Evolutionary conservation across 2,113 vertebrate genomes (phyloP).

Genomic region (Uria aalge): DNA sequence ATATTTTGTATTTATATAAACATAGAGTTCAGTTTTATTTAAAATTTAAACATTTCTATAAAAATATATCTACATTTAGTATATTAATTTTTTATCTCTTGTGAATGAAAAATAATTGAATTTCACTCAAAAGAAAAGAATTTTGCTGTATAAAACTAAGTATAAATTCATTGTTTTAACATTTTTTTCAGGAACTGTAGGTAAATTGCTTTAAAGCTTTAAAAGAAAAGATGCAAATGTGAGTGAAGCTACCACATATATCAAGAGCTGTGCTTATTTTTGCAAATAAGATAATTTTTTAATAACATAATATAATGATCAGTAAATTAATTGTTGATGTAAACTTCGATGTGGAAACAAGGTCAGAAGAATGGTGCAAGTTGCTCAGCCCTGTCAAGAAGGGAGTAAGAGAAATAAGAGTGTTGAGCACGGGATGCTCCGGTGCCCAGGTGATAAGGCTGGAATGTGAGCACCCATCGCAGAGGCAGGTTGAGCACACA

Average conservation of each 20-base stretch:
- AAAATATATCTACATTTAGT: not conserved
- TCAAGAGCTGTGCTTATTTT: not conserved
- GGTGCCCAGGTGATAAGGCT: not conserved
- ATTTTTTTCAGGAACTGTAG: not conserved
- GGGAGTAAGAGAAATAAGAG: not conserved
- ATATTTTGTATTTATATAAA: not conserved
- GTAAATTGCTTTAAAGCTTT: not conserved
- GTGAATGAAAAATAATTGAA: not conserved
- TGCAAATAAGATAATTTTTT: not conserved
- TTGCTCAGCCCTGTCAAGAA: not conserved
- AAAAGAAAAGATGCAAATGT: not conserved
- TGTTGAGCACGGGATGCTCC: not conserved
- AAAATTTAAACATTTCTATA: not conserved
- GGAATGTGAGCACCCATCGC: not conserved
- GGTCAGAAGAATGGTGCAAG: not conserved
- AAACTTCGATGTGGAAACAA: not conserved
- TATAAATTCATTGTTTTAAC: not conserved
- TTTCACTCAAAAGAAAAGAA: not conserved
- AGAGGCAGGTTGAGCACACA: fast-evolving
- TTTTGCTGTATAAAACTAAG: not conserved
- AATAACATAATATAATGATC: not conserved
- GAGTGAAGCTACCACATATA: not conserved
- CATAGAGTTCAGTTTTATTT: not conserved
- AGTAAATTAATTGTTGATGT: not conserved
- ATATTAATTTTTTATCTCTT: not conserved